A percentile compares a stretch with the other conserved stretches of the same genome.
These are phyloP conservation scores for Erebia aethiops DNA, from an alignment of 2,888 invertebrate species.

Conservation along the genomic window DNA sequence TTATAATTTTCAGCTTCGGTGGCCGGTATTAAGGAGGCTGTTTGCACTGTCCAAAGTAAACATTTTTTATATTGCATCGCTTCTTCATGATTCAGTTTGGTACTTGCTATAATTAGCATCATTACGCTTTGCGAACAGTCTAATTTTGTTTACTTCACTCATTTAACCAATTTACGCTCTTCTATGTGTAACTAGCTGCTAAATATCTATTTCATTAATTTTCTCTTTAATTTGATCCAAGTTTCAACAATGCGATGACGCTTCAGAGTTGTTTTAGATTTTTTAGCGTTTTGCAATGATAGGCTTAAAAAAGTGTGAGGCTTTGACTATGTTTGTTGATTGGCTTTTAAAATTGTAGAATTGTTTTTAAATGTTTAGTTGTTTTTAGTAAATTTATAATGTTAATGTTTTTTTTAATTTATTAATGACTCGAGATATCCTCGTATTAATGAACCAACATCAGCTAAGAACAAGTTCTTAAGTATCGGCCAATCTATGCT, in stretches of 20 bases:
- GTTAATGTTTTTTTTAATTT: not conserved
- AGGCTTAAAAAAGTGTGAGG: not conserved
- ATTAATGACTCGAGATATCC: too few relatives aligned
- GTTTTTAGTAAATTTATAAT: not conserved
- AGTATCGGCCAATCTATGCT: too few relatives aligned
- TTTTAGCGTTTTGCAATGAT: not conserved
- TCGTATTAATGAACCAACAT: too few relatives aligned
- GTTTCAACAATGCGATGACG: slow-evolving; percentile 14
- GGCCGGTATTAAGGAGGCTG: slow-evolving; percentile 77
- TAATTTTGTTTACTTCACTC: slow-evolving; percentile 69
- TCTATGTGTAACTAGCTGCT: slow-evolving; percentile 42
- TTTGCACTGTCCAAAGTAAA: slow-evolving; percentile 76
- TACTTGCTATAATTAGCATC: slow-evolving; percentile 73
- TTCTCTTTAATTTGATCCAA: slow-evolving; percentile 23
- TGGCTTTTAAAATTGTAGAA: not conserved
- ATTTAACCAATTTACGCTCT: slow-evolving; percentile 60
- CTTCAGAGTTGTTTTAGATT: slow-evolving; percentile 25
- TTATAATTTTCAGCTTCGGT: slow-evolving; percentile 75
- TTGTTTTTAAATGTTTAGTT: not conserved
- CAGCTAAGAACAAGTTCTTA: too few relatives aligned
- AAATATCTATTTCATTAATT: slow-evolving; percentile 34
- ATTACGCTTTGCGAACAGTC: slow-evolving; percentile 57
- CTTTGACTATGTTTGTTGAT: not conserved
- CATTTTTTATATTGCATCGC: slow-evolving; percentile 69
- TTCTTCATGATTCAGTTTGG: slow-evolving; percentile 63